Percentiles rank a stretch among this genome's conserved stretches.
These are phyloP conservation scores for Lagocephalus sceleratus DNA, from an alignment of 2,797 vertebrate genomes.

Conservation along the genomic window DNA sequence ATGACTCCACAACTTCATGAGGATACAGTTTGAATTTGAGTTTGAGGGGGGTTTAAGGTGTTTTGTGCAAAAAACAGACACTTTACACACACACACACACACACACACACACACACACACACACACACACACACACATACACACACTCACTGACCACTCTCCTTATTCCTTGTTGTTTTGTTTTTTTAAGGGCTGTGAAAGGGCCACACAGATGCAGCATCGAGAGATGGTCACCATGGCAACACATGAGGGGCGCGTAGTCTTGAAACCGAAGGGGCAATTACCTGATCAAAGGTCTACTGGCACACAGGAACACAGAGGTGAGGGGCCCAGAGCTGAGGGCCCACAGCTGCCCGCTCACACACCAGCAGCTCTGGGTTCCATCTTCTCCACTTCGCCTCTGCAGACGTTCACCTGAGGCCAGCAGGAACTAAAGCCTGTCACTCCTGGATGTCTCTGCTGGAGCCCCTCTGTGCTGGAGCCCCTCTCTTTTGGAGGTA, in stretches of 20 bases:
- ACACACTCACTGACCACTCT: constrained; percentile 22
- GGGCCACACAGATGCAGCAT: constrained; percentile 46
- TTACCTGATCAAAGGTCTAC: constrained; percentile 79
- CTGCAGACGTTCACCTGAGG: neutral
- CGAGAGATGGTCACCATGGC: constrained; percentile 72
- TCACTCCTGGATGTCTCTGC: too few species aligned
- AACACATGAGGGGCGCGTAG: constrained; percentile 70
- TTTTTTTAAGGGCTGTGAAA: constrained; percentile 31
- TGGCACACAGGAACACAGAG: constrained; percentile 53
- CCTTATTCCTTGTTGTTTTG: constrained; percentile 47
- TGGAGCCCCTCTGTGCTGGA: too few species aligned
- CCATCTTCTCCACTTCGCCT: neutral
- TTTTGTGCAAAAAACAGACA: too few species aligned
- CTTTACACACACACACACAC: too few species aligned
- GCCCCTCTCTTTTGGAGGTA: too few species aligned
- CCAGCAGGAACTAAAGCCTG: neutral
- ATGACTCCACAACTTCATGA: too few species aligned
- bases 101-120: neutral
- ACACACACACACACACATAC: neutral
- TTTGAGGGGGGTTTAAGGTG: too few species aligned
- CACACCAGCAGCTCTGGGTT: constrained; percentile 41
- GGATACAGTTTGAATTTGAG: too few species aligned
- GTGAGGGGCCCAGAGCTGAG: constrained; percentile 67
- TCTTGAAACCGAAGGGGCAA: constrained; percentile 70
- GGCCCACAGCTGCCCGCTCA: constrained; percentile 28